Base-by-base conservation (phyloP, 2,113 vertebrate species). In the Alethe diademata region DNA sequence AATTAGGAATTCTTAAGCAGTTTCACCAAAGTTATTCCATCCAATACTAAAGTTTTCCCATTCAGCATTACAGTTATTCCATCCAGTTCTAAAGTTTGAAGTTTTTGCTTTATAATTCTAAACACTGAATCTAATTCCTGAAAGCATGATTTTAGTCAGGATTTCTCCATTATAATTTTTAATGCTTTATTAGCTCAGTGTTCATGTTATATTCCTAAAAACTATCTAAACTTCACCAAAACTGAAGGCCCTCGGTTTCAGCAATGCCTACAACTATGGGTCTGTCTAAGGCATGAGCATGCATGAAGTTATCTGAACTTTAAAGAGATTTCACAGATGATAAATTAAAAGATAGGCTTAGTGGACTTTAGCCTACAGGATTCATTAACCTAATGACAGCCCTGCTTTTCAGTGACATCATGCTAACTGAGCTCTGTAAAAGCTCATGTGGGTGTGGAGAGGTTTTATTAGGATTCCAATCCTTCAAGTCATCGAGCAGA, bases 381-480 rank as follows among this genome's bases (percentile, higher is more conserved):
- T 8, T 92, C 73, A 75, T 89, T 82, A 89, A 53, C 20, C 40
- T 71, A 47, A 74, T 36, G 74, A 75, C 31, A 80, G 64, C 40
- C 26, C 58, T 29, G 67, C 38, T 80, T 50, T 73, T 25, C 12
- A 29, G 74, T 70, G 74, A 54, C 60, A 88, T 31, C 0, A 3
- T 4, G 48, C 51, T 94, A 87, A 78, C 35, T 54, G 50, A 88
- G 78, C 67, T 87, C 87, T 83, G 19, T 57, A 88, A 91, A 88
- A 80, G 78, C 5, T 70, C 24, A 58, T 18, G 23, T 90, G 96
- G 93, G 93, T 18, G 94, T 93, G 92, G 53, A 65, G 60, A 4
- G 8, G 71, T 80, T 82, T 90, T 78, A 78, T 56, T 29, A 67
- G 88, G 90, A 97, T 95, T 96, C 88, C 92, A 93, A 28, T 74